Evolutionary conservation across 2,888 invertebrate species (phyloP).

Genomic region (Geophilus truncorum): DNA sequence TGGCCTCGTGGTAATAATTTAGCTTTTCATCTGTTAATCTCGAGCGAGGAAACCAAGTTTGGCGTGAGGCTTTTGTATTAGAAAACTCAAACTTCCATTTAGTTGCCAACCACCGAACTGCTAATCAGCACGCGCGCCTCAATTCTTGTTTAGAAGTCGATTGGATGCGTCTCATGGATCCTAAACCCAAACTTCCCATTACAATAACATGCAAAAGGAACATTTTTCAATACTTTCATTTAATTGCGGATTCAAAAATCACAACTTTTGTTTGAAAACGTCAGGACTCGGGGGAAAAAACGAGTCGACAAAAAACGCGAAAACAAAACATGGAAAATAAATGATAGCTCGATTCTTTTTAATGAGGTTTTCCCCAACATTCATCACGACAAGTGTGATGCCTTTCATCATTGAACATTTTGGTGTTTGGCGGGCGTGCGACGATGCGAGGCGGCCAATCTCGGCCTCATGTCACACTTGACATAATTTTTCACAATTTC

Average conservation of each 20-base stretch:
- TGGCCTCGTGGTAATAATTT: background rate
- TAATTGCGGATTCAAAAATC: background rate
- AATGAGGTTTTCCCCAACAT: background rate
- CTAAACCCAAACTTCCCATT: background rate
- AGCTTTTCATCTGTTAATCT: background rate
- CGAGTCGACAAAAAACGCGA: background rate
- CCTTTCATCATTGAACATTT: background rate
- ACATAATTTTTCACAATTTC: conserved; percentile 27
- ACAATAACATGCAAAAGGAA: background rate
- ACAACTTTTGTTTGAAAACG: background rate
- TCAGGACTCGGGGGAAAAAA: background rate
- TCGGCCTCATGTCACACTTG: conserved; percentile 10
- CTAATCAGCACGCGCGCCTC: conserved; percentile 29
- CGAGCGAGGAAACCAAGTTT: background rate
- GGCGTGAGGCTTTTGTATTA: conserved; percentile 18
- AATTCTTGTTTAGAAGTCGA: conserved; percentile 29
- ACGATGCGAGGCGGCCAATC: conserved; percentile 2
- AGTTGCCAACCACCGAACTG: conserved; percentile 8
- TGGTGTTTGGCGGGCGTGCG: background rate
- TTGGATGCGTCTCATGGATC: background rate
- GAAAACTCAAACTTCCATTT: conserved; percentile 27
- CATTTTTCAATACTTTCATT: background rate
- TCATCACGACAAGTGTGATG: background rate
- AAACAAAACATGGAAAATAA: background rate
- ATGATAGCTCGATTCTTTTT: background rate